phyloP scores from a whole-genome alignment of 92 coral and sea anemone species.

The Umimayanthus chanpuru region DNA sequence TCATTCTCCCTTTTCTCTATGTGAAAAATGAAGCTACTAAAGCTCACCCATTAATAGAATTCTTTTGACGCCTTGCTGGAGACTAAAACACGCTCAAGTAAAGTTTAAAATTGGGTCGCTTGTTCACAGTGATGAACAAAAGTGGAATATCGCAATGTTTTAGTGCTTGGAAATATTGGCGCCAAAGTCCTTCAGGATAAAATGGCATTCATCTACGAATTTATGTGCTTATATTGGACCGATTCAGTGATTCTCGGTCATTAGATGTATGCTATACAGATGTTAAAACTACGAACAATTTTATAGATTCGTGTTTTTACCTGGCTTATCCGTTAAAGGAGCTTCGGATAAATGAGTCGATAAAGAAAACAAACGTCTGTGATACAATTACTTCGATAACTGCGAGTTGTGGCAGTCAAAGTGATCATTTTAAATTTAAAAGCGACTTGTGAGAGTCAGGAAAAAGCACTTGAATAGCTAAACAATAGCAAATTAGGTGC shows the following conservation, averaged over 20 bases:
- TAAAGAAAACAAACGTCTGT: neutral
- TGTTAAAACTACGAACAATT: too few relatives aligned
- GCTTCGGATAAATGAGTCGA: neutral
- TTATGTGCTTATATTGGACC: neutral
- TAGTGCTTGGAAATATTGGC: neutral
- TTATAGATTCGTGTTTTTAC: too few relatives aligned
- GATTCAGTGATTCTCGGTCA: too few relatives aligned
- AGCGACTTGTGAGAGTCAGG: neutral
- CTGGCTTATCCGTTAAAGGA: neutral
- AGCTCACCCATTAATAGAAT: neutral
- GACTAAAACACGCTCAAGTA: neutral
- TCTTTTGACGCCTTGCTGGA: neutral
- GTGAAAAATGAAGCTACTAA: neutral
- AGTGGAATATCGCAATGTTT: neutral
- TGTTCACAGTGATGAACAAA: neutral
- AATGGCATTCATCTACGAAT: neutral
- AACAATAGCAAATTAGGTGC: conserved; percentile 1
- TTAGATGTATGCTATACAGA: too few relatives aligned
- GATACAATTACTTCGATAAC: neutral
- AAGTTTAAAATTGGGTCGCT: too few relatives aligned
- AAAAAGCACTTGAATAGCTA: neutral
- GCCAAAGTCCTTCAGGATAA: neutral
- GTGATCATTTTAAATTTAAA: neutral
- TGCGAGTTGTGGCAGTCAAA: neutral
- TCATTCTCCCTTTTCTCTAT: neutral